Evolutionary conservation across 92 coral and sea anemone genomes (phyloP), one percentile per base, ranked within the genome.

Genomic region (Porites rus): DNA sequence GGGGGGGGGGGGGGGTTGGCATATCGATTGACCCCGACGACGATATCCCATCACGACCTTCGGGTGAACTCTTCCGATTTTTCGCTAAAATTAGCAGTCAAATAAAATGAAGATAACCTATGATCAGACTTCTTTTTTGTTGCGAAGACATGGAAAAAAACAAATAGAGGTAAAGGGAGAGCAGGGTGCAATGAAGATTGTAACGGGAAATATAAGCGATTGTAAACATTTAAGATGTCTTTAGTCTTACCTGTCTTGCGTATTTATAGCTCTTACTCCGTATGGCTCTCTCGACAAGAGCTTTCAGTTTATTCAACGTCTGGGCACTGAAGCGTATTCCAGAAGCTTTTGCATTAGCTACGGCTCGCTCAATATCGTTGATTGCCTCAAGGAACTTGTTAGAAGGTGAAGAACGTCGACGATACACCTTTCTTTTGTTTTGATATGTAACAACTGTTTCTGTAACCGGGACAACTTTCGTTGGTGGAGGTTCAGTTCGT

Each of bases 351-450:
- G 98, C 98, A 13, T 92, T 92, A 4, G 92, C 93, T 12, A 94
- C 83, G 0, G 94, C 96, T 10, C 93, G 92, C 62, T 96, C 98
- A 28, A 96, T 91, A 1, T 91, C 94, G 69, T 90, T 91, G 46
- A 96, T 56, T 17, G 98, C 98, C 59, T 88, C 94, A 2, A 89
- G 90, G 61, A 96, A 93, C 80, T 93, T 93, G 83, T 94, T 91
- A 2, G 98, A 94, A 1, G 98, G 98, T 6, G 95, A 86, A 0
- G 90, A 50, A 19, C 98, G 95, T 7, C 75, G 84, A 56, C 88
- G 81, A 75, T 89, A 91, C 18, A 88, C 88, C 81, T 85, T 94
- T 8, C 75, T 84, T 43, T 86, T 74, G 51, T 74, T 83, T n/a
- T 72, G 51, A 24, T 83, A 83, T 8, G 72, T 83, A 19, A 83